Percentiles rank a stretch among this genome's conserved stretches.
Evolutionary conservation across 2,113 vertebrate genomes (phyloP).

Genomic region (Lamprologus ornatipinnis): DNA sequence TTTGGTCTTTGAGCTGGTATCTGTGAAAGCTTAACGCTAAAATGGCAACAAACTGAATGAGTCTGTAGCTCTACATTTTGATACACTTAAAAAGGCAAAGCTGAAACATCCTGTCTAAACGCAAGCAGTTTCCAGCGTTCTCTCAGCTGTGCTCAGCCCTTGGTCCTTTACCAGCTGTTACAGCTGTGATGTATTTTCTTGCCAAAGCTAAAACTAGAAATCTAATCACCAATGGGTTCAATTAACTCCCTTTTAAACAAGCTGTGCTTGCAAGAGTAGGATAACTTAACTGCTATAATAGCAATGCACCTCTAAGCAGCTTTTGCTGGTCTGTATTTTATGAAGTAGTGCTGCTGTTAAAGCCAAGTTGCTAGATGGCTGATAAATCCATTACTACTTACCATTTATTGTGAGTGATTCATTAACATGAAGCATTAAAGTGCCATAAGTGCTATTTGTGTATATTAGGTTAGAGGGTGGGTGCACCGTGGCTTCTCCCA

Average conservation of each 20-base stretch:
- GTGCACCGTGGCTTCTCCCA: not conserved
- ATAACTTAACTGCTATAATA: not conserved
- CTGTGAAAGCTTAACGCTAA: fast-evolving
- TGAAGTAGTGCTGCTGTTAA: not conserved
- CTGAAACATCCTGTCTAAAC: not conserved
- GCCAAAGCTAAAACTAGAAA: not conserved
- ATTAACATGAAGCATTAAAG: not conserved
- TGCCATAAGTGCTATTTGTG: not conserved
- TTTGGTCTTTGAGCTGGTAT: not conserved
- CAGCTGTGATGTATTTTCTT: not conserved
- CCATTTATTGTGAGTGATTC: not conserved
- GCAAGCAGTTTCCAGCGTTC: fast-evolving
- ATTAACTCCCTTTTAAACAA: fast-evolving
- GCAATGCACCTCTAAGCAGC: not conserved
- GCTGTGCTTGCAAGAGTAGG: not conserved
- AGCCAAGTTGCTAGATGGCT: fast-evolving
- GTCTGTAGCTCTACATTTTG: not conserved
- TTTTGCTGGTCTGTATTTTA: not conserved
- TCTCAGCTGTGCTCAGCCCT: not conserved
- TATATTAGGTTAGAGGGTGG: not conserved
- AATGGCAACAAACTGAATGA: not conserved
- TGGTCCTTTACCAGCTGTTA: not conserved
- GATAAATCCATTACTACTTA: not conserved
- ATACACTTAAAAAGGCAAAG: not conserved
- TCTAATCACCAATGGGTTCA: not conserved